Percentiles rank a stretch among this genome's conserved stretches.
Evolutionary conservation across 2,113 vertebrate genomes (phyloP).

Genomic region (Nipponia nippon): DNA sequence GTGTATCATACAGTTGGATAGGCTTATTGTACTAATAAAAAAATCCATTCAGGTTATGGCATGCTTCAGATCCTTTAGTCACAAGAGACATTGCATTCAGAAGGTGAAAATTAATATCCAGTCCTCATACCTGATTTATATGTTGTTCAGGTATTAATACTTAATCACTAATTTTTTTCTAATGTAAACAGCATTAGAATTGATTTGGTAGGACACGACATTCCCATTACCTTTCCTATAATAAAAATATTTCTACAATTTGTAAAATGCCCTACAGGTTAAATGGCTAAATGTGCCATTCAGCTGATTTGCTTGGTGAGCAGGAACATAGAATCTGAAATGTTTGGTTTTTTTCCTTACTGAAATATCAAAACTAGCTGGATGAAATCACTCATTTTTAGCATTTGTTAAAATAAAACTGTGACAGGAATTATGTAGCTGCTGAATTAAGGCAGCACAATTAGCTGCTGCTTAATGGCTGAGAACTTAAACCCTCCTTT

Average conservation of each 20-base stretch:
- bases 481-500: not conserved
- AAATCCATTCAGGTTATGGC: not conserved
- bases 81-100: not conserved
- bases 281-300: not conserved
- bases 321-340: not conserved
- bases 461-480: not conserved
- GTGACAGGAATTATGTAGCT: not conserved
- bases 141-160: not conserved
- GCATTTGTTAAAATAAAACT: not conserved
- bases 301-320: not conserved
- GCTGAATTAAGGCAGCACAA: not conserved
- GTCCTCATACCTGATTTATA: not conserved
- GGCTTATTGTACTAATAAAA: not conserved
- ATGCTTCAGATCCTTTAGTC: not conserved
- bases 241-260: not conserved
- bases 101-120: conserved; percentile 1
- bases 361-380: not conserved
- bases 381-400: not conserved
- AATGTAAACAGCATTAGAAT: not conserved
- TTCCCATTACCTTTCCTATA: not conserved
- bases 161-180: not conserved
- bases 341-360: not conserved
- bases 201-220: not conserved
- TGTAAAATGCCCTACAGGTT: not conserved
- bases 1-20: not conserved